Base-by-base conservation (phyloP, 2,888 invertebrate genomes). In the Malthinus seriepunctatus region DNA sequence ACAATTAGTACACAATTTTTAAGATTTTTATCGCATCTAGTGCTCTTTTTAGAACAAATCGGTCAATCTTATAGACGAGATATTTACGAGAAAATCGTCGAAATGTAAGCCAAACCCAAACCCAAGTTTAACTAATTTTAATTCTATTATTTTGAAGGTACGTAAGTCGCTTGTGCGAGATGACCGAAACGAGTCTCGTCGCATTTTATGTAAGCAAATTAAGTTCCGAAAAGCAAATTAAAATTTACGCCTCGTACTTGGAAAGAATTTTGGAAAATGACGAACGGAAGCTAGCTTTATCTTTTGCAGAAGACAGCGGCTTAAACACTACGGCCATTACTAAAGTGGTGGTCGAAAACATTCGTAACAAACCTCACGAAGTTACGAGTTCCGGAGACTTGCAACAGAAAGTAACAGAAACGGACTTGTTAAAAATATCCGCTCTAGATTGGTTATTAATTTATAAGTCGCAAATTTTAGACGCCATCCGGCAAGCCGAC, bases 381-480 rank as follows among this genome's bases (percentile, higher is more conserved):
- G 58, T 71, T 3, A 70, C 72, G 44, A 63, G 60, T 10, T 63
- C 66, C 35, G 67, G 68, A 3, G 77, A 79, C 67, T 72, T 74
- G 44, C 64, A 76, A 75, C 65, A 70, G 62, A 74, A 72, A 67
- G 49, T 90, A 11, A 88, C 88, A 0, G 83, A 84, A 69, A 83
- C 84, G 33, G 93, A 94, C 75, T 78, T 85, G 54, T 84, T 84
- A 60, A 90, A 90, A 76, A 89, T 93, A 48, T 85, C 85, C 32
- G 85, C 93, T 1, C 80, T 97, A 1, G 95, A 96, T 75, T 96
- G 95, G 94, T 78, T 97, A 7, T 84, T 89, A 15, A 89, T 93
- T 69, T 87, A 93, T 71, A 83, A 86, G 9, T 82, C 86, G 46
- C 95, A 95, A 77, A 79, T 89, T 38, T 84, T 87, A 35, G 95